A percentile compares a stretch with the other conserved stretches of the same genome.
Conservation (phyloP, 2,113 vertebrate genomes). For the Cyprinodon variegatus region DNA sequence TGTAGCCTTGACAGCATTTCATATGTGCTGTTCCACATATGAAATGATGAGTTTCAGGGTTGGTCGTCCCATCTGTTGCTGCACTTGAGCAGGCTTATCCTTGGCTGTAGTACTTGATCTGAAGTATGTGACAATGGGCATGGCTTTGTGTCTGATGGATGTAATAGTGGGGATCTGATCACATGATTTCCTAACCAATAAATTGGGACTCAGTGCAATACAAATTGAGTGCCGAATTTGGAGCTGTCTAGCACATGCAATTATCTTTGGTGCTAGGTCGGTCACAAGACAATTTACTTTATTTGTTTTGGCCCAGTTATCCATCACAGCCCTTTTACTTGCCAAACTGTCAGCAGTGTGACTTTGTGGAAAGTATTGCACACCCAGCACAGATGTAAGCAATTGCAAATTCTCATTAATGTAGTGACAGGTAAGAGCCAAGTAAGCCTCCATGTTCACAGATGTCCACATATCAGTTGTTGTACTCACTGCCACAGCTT, state of each 20-base stretch:
- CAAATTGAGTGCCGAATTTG: background rate
- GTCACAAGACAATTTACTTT: background rate
- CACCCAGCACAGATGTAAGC: too few relatives aligned
- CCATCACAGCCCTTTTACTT: too few relatives aligned
- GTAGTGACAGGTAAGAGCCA: too few relatives aligned
- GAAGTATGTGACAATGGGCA: background rate
- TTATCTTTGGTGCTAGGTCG: background rate
- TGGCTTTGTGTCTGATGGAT: slow-evolving; percentile 7
- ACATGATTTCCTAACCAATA: background rate
- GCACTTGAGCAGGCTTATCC: slow-evolving; percentile 13
- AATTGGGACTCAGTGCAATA: background rate
- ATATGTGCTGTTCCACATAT: slow-evolving; percentile 9
- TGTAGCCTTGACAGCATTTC: background rate
- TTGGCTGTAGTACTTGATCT: slow-evolving; percentile 17
- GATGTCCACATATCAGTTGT: too few relatives aligned
- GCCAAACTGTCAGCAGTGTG: too few relatives aligned
- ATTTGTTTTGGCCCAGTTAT: too few relatives aligned
- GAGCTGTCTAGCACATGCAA: background rate
- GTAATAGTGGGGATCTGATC: slow-evolving; percentile 17
- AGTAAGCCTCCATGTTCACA: too few relatives aligned
- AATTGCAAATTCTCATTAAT: too few relatives aligned
- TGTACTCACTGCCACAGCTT: too few relatives aligned
- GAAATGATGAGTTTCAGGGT: slow-evolving; percentile 17
- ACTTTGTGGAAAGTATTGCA: too few relatives aligned
- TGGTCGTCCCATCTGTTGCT: slow-evolving; percentile 19